phyloP scores from a whole-genome alignment of 2,113 vertebrate species.

The Lophotis ruficrista region DNA sequence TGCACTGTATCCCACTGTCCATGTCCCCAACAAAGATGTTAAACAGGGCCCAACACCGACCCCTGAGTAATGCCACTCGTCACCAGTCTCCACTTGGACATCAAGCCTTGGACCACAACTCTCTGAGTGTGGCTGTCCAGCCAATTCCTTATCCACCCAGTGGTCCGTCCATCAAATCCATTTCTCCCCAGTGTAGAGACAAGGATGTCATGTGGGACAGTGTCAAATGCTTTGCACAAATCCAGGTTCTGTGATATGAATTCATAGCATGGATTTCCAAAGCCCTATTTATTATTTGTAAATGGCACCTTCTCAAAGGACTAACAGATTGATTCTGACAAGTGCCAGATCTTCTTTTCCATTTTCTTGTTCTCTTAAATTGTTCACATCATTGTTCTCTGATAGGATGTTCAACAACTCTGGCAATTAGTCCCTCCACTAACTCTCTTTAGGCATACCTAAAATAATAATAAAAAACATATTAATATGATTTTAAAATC shows the following conservation, averaged over 20 bases:
- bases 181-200: too few relatives aligned
- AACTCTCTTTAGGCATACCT: background rate
- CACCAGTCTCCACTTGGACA: too few relatives aligned
- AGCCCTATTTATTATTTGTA: background rate
- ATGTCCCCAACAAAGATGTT: too few relatives aligned
- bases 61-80: too few relatives aligned
- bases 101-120: too few relatives aligned
- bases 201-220: too few relatives aligned
- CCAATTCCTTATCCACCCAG: too few relatives aligned
- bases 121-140: too few relatives aligned
- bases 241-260: background rate
- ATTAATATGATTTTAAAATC: background rate
- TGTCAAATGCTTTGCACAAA: too few relatives aligned
- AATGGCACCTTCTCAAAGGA: background rate
- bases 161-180: too few relatives aligned
- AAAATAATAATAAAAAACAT: background rate
- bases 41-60: too few relatives aligned
- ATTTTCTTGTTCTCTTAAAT: background rate
- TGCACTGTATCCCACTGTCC: too few relatives aligned
- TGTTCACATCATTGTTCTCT: background rate
- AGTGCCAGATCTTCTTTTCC: background rate
- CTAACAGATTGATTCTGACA: background rate
- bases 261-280: background rate
- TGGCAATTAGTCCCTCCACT: background rate
- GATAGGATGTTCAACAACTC: background rate